A percentile compares a stretch with the other conserved stretches of the same genome.
Conservation (phyloP, 2,888 invertebrate genomes). For the Liodrosophila aerea region DNA sequence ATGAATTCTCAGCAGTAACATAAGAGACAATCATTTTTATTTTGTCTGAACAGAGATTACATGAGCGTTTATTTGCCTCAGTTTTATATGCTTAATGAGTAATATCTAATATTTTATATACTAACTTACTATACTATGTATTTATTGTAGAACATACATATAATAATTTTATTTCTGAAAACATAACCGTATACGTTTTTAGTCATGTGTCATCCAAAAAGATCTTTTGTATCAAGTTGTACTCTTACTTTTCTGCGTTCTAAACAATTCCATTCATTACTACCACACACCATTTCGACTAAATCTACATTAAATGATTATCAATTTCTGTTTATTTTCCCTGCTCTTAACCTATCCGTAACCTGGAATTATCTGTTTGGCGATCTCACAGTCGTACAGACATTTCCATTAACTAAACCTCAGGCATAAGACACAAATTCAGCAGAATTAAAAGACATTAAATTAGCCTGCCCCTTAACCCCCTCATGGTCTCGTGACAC, state of each 20-base stretch:
- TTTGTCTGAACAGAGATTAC: too few species aligned
- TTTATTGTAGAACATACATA: too few species aligned
- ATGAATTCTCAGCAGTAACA: too few species aligned
- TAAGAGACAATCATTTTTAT: too few species aligned
- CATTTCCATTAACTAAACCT: slow-evolving; percentile 49
- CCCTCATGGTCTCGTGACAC: slow-evolving; percentile 58
- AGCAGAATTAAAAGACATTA: slow-evolving; percentile 58
- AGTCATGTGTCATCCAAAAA: too few species aligned
- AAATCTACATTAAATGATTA: background rate
- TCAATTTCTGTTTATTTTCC: background rate
- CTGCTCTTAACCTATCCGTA: background rate
- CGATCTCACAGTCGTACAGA: slow-evolving; percentile 55
- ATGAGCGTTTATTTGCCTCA: too few species aligned
- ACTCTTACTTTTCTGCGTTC: background rate
- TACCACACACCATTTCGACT: background rate
- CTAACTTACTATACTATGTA: too few species aligned
- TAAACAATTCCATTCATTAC: background rate
- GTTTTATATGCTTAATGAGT: too few species aligned
- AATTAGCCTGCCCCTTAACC: slow-evolving; percentile 18
- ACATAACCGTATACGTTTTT: too few species aligned
- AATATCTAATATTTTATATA: too few species aligned
- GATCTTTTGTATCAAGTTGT: too few species aligned
- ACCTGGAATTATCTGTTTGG: slow-evolving; percentile 36
- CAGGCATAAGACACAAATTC: slow-evolving; percentile 52
- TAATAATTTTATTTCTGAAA: too few species aligned